Percentiles rank a stretch among this genome's conserved stretches.
phyloP scores from a whole-genome alignment of 2,888 invertebrate genomes.

The Balanococcus diminutus region DNA sequence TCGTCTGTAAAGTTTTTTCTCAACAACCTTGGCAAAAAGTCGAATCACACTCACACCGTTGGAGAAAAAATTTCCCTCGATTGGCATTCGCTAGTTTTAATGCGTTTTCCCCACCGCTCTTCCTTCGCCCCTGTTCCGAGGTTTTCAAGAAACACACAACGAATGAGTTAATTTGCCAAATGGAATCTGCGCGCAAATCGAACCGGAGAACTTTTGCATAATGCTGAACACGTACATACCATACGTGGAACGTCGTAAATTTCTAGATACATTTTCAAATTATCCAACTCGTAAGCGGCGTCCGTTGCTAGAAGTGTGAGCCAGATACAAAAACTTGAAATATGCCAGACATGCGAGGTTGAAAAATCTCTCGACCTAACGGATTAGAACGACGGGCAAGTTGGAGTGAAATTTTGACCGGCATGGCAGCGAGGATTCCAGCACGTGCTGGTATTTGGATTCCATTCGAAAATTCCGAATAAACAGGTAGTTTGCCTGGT shows the following conservation, averaged over 20 bases:
- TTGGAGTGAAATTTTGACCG: no score
- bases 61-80: not conserved
- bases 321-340: not conserved
- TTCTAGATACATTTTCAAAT: conserved; percentile 32
- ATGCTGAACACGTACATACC: conserved; percentile 34
- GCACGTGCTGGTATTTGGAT: not conserved
- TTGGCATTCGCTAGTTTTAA: conserved; percentile 9
- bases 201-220: conserved; percentile 28
- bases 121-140: not conserved
- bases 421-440: not conserved
- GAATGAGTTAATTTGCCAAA: conserved; percentile 37
- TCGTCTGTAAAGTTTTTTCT: not conserved
- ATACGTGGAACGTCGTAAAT: conserved; percentile 34
- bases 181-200: conserved; percentile 11
- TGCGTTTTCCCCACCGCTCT: not conserved
- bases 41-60: not conserved
- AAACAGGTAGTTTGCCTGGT: not conserved
- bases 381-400: no score
- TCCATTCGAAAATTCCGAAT: not conserved
- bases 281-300: not conserved
- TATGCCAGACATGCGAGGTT: not conserved
- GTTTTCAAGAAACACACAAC: not conserved
- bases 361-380: not conserved
- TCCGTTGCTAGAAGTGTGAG: not conserved
- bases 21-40: not conserved